Base-by-base conservation (phyloP, 2,113 vertebrate genomes). In the Gymnocephalus cernua region DNA sequence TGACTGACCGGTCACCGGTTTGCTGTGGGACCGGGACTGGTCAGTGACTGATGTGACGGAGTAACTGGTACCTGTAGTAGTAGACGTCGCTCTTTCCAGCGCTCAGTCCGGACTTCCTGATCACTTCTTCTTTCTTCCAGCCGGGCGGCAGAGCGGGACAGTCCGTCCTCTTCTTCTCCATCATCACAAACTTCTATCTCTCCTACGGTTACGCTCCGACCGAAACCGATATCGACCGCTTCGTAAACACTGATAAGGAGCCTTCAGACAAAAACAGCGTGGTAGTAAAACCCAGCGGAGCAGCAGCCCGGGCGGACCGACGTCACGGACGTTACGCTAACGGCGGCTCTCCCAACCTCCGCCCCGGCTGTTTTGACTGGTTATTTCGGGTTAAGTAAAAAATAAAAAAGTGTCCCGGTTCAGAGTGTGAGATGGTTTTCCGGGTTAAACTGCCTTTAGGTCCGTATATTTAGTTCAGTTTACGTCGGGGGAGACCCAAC, bases 81-180 rank as follows among this genome's bases (percentile, higher is more conserved):
- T 94, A 94, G 68, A 94, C 86, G 77, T 94, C 93, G 80, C 92
- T 93, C 85, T 94, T 94, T 27, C 93, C 93, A 6, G 93, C 93
- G 74, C 93, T 94, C 70, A 94, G 91, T 12, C 93, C 93, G 66
- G 93, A 94, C 89, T 94, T 94, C 88, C 93, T 83, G 93, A 92
- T 93, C 85, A 94, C 93, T 86, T 94, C 93, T 71, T 94, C 93
- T 47, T 93, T 94, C 88, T 88, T 93, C 93, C 93, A 94, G 18
- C 93, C 92, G 32, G 91, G 79, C 70, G 93, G 92, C 79, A 94
- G 85, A 25, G 93, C 92, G 21, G 90, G 86, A 75, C 93, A 94
- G 65, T 93, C 93, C 75, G 88, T 83, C 87, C 51, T 85, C 92
- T 90, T 91, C 83, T 72, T 88, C 91, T 93, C 91, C 93, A 93